Evolutionary conservation across 2,113 vertebrate species (phyloP).

Genomic region (Mirza zaza): DNA sequence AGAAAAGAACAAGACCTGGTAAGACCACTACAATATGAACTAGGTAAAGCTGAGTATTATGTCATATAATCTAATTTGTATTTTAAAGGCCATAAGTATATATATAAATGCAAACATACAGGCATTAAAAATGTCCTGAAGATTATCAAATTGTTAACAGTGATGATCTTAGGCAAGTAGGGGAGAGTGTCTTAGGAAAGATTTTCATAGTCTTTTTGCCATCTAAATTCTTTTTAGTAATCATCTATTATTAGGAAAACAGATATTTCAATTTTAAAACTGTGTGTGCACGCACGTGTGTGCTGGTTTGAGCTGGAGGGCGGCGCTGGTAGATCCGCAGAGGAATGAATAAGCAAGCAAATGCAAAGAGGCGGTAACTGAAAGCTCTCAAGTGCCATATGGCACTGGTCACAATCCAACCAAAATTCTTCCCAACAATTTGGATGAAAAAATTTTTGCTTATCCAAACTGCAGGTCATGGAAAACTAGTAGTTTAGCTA

Average conservation of each 20-base stretch:
- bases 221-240: conserved; percentile 10
- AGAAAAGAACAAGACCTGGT: background rate
- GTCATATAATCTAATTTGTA: background rate
- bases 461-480: background rate
- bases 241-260: background rate
- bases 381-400: background rate
- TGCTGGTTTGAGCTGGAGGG: background rate
- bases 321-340: background rate
- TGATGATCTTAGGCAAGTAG: background rate
- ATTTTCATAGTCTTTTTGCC: background rate
- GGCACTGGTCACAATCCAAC: background rate
- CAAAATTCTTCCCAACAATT: background rate
- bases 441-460: background rate
- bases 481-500: background rate
- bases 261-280: background rate
- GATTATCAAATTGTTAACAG: background rate
- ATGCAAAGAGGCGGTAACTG: background rate
- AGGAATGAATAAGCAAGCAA: background rate
- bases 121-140: background rate
- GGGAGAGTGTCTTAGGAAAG: background rate
- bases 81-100: background rate
- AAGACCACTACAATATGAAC: background rate
- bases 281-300: background rate
- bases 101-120: background rate
- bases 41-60: background rate